Percentiles rank a stretch among this genome's conserved stretches.
Evolutionary conservation across 1,140 invertebrate genomes (phyloP).

Genomic region (Popillia japonica): DNA sequence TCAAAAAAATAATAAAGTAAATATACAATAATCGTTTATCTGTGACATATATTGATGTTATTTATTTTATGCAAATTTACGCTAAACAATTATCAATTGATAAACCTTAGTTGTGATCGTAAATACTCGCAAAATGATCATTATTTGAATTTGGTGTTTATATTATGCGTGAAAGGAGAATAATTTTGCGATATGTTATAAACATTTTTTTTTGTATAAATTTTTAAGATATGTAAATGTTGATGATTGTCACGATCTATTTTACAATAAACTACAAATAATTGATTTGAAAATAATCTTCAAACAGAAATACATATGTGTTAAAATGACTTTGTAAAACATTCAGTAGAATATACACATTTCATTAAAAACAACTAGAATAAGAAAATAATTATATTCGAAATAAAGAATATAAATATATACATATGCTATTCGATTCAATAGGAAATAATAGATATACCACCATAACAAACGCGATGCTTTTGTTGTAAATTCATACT

Average conservation of each 20-base stretch:
- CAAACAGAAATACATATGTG: background rate
- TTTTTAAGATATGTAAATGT: background rate
- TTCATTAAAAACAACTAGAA: background rate
- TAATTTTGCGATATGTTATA: no score
- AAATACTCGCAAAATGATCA: no score
- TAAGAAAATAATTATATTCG: background rate
- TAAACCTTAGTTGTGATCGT: no score
- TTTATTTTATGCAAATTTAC: no score
- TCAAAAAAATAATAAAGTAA: no score
- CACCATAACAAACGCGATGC: background rate
- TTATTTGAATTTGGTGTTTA: no score
- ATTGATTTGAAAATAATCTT: background rate
- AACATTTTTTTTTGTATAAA: background rate
- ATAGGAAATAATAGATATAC: background rate
- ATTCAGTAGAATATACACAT: background rate
- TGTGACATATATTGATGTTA: no score
- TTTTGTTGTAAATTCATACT: background rate
- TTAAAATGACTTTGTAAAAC: background rate
- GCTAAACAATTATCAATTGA: no score
- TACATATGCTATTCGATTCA: background rate
- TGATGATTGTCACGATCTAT: conserved; percentile 7
- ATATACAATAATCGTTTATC: no score
- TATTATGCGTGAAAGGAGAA: no score
- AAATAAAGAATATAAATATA: background rate
- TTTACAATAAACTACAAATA: background rate